Evolutionary conservation across 2,113 vertebrate species (phyloP).

Genomic region (Naja naja): DNA sequence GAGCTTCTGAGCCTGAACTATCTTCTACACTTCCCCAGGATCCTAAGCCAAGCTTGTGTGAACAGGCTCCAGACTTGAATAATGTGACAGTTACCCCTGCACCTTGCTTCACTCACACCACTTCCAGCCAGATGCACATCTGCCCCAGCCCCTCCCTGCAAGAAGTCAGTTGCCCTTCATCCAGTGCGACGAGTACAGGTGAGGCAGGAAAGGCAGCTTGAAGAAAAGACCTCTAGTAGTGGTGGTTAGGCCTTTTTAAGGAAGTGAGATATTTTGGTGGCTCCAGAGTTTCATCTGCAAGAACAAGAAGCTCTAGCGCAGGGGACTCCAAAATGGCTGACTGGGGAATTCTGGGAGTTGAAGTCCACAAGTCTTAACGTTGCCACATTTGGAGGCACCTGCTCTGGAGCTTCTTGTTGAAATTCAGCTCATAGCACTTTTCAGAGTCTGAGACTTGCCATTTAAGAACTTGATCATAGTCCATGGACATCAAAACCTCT

Average conservation of each 20-base stretch:
- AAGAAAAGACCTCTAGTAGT: neutral
- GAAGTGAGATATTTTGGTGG: neutral
- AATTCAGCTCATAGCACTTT: neutral
- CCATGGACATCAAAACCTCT: neutral
- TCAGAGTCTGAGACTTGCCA: neutral
- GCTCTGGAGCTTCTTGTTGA: neutral
- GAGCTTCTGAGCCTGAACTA: slow-evolving; percentile 8
- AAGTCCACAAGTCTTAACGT: neutral
- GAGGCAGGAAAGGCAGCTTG: slow-evolving; percentile 21
- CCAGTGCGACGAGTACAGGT: slow-evolving; percentile 37
- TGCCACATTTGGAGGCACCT: neutral
- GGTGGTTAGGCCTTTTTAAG: neutral
- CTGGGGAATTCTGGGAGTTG: neutral
- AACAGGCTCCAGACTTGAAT: neutral
- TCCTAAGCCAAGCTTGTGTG: neutral
- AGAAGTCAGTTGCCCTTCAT: neutral
- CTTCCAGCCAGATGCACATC: slow-evolving; percentile 3
- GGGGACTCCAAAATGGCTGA: neutral
- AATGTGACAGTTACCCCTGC: neutral
- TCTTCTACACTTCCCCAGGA: neutral
- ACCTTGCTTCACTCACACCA: neutral
- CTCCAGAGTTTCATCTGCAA: neutral
- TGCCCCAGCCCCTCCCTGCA: slow-evolving; percentile 30
- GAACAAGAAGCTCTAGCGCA: neutral
- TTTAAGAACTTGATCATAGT: neutral